These are phyloP conservation scores for Stichodactyla mertensii DNA, from an alignment of 64 coral and sea anemone genomes.

Conservation along the genomic window DNA sequence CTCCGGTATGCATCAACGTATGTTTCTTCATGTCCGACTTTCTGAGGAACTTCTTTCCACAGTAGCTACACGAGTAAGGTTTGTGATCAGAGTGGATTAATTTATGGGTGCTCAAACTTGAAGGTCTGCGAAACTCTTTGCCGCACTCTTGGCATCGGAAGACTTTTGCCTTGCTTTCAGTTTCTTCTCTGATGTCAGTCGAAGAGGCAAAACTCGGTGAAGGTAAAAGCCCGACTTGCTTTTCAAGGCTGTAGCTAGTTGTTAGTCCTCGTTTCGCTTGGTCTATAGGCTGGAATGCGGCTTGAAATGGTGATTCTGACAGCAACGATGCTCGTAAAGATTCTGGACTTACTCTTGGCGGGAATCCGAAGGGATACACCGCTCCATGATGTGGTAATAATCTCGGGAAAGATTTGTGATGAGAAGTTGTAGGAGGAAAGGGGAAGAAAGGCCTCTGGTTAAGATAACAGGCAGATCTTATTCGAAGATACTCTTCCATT, in stretches of 20 bases:
- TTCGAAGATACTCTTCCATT: conserved; percentile 10
- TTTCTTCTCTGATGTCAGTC: neutral
- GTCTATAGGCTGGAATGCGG: neutral
- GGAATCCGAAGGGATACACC: neutral
- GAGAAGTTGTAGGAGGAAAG: neutral
- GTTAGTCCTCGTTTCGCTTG: neutral
- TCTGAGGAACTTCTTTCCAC: conserved; percentile 81
- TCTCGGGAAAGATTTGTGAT: neutral
- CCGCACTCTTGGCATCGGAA: conserved; percentile 81
- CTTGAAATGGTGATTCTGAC: neutral
- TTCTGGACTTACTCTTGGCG: neutral
- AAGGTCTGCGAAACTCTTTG: conserved; percentile 84
- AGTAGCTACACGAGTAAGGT: conserved; percentile 76
- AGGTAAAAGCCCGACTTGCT: neutral
- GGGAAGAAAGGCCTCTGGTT: conserved; percentile 5
- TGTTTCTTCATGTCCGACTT: conserved; percentile 97
- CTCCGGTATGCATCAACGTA: conserved; percentile 84
- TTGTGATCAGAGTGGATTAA: conserved; percentile 92
- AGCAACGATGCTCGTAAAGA: neutral
- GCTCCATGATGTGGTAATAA: neutral
- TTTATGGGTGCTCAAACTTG: conserved; percentile 82
- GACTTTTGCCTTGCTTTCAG: conserved; percentile 47
- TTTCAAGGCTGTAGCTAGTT: neutral
- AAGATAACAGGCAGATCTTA: conserved; percentile 1
- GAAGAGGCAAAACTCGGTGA: neutral